These are phyloP conservation scores for Psilopogon haemacephalus DNA, from an alignment of 2,113 vertebrate genomes.

Conservation along the genomic window DNA sequence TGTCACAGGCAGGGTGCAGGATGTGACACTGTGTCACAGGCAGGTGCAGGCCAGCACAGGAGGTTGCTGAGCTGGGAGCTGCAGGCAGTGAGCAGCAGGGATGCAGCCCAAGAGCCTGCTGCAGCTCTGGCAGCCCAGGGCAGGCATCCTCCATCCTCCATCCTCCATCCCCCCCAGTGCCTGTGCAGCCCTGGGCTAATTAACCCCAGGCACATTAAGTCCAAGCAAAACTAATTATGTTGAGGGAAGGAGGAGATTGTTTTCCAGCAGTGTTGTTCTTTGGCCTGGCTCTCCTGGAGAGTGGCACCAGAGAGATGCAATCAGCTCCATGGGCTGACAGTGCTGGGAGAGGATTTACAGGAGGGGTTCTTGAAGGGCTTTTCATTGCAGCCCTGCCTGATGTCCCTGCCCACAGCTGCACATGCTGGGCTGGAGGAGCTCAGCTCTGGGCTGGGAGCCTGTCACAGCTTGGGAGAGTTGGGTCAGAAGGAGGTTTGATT, in stretches of 20 bases:
- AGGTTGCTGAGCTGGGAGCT: not conserved
- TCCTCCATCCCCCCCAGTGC: constrained; percentile 1
- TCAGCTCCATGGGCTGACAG: constrained; percentile 29
- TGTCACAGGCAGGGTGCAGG: not conserved
- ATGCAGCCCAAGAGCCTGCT: not conserved
- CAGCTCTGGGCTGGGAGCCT: not conserved
- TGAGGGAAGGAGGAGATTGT: constrained; percentile 1
- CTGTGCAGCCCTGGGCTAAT: constrained; percentile 26
- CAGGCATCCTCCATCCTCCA: not conserved
- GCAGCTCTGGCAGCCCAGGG: not conserved
- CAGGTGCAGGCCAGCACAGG: not conserved
- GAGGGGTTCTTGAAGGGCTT: not conserved
- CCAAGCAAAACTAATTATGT: constrained; percentile 61
- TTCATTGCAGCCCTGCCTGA: constrained; percentile 5
- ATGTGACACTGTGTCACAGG: not conserved
- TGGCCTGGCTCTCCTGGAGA: constrained; percentile 29
- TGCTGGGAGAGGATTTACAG: constrained; percentile 25
- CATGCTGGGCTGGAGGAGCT: not conserved
- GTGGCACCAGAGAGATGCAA: constrained; percentile 19
- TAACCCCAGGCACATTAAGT: constrained; percentile 43
- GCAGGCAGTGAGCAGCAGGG: not conserved
- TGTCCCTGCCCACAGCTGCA: not conserved
- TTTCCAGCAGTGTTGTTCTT: constrained; percentile 56
- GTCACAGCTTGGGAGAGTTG: not conserved
- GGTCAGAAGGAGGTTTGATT: not conserved